Evolutionary conservation across 2,888 invertebrate species (phyloP).

Genomic region (Zootermopsis nevadensis): DNA sequence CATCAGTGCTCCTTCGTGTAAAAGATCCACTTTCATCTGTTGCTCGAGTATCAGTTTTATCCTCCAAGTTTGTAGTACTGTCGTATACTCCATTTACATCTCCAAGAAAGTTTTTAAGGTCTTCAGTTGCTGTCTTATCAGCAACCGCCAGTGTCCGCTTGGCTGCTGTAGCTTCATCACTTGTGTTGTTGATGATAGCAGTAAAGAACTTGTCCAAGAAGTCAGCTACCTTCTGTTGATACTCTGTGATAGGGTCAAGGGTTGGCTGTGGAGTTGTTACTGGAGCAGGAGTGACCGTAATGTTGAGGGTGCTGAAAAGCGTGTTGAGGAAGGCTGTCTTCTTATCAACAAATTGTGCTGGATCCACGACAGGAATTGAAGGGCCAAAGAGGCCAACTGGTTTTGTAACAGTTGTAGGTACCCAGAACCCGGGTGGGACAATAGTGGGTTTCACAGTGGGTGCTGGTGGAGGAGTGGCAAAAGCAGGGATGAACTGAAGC

Average conservation of each 20-base stretch:
- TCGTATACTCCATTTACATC: not conserved
- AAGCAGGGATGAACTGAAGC: slow-evolving; percentile 25
- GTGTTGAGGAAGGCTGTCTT: slow-evolving; percentile 59
- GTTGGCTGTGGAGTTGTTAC: slow-evolving; percentile 30
- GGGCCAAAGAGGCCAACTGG: slow-evolving; percentile 7
- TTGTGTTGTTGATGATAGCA: slow-evolving; percentile 56
- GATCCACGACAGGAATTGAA: slow-evolving; percentile 49
- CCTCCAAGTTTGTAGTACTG: not conserved
- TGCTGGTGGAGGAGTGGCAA: slow-evolving; percentile 7
- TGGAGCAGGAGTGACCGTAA: slow-evolving; percentile 54
- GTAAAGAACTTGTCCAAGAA: slow-evolving; percentile 60
- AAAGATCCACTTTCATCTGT: not conserved
- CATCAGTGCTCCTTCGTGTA: not conserved
- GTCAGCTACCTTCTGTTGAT: slow-evolving; percentile 58
- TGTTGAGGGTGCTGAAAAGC: slow-evolving; percentile 58
- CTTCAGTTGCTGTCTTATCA: not conserved
- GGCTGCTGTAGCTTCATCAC: slow-evolving; percentile 52
- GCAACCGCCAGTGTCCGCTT: not conserved
- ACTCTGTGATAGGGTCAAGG: slow-evolving; percentile 57
- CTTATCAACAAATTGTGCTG: slow-evolving; percentile 49
- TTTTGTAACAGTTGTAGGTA: slow-evolving; percentile 31
- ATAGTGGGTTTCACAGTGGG: slow-evolving; percentile 46
- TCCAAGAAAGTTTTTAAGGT: slow-evolving; percentile 1
- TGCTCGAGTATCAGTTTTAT: not conserved
- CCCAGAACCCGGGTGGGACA: slow-evolving; percentile 47